phyloP scores from a whole-genome alignment of 1,140 invertebrate genomes.

The Hyposmocoma kahamanoa region DNA sequence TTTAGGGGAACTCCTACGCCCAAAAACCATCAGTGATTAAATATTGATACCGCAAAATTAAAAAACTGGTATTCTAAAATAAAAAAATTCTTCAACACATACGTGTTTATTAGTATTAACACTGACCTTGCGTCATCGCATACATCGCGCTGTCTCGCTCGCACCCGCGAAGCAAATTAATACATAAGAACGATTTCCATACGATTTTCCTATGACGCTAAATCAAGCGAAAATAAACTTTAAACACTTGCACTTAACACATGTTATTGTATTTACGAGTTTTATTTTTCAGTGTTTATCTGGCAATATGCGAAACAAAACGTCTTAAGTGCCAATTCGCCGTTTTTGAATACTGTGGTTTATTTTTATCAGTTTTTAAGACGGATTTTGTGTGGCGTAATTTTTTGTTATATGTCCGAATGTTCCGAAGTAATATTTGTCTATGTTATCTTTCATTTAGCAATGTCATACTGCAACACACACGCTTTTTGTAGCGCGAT shows the following conservation, averaged over 20 bases:
- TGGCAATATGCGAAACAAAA: slow-evolving; percentile 17
- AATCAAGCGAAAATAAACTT: slow-evolving; percentile 20
- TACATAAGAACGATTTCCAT: slow-evolving; percentile 36
- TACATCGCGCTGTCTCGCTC: slow-evolving; percentile 36
- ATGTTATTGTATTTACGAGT: neutral
- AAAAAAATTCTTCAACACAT: too few relatives aligned
- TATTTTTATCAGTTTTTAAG: neutral
- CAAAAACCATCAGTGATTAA: too few relatives aligned
- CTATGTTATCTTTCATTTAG: slow-evolving; percentile 58
- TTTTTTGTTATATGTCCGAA: slow-evolving; percentile 13
- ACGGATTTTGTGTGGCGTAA: slow-evolving; percentile 13
- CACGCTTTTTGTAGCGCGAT: slow-evolving; percentile 16
- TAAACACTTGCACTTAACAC: slow-evolving; percentile 10
- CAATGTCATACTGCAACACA: slow-evolving; percentile 60
- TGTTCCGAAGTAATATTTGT: slow-evolving; percentile 18
- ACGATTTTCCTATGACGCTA: slow-evolving; percentile 42
- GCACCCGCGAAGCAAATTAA: slow-evolving; percentile 19
- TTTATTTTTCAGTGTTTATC: slow-evolving; percentile 51
- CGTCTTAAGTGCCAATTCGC: slow-evolving; percentile 11
- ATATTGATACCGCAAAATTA: too few relatives aligned
- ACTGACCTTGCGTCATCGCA: slow-evolving; percentile 44
- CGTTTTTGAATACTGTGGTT: slow-evolving; percentile 5
- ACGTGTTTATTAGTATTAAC: slow-evolving; percentile 34
- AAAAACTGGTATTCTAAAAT: too few relatives aligned
- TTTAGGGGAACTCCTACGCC: too few relatives aligned